A percentile compares a stretch with the other conserved stretches of the same genome.
phyloP scores from a whole-genome alignment of 2,113 vertebrate species.

The Phalacrocorax pelagicus region DNA sequence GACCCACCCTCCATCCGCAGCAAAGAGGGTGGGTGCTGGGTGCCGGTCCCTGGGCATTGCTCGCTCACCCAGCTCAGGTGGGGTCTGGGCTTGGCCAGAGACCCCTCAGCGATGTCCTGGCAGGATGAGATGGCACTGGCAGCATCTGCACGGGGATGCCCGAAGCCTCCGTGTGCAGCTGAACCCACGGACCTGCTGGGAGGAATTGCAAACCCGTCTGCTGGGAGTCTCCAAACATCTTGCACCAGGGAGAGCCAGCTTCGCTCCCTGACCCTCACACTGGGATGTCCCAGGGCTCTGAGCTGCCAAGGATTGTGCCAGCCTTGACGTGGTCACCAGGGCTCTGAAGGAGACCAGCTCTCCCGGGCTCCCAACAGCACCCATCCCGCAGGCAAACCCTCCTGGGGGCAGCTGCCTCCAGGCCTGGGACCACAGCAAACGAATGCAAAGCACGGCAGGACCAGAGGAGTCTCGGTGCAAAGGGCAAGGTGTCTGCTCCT shows the following conservation, averaged over 20 bases:
- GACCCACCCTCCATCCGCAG: background rate
- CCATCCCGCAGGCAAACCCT: background rate
- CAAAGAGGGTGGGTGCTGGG: background rate
- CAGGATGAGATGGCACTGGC: background rate
- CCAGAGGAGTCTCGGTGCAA: too few species aligned
- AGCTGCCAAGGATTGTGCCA: background rate
- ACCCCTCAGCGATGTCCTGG: background rate
- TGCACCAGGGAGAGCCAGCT: rapidly evolving
- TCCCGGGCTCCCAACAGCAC: background rate
- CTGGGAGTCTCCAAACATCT: background rate
- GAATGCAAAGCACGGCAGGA: rapidly evolving
- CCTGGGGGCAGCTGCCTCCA: rapidly evolving
- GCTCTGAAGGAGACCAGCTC: background rate
- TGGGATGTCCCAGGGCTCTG: background rate
- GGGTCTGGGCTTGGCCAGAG: background rate
- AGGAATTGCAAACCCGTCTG: background rate
- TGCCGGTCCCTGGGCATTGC: background rate
- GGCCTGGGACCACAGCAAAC: background rate
- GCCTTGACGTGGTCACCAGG: background rate
- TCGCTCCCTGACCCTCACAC: background rate
- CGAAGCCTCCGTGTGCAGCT: background rate
- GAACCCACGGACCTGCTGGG: background rate
- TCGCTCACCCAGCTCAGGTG: background rate
- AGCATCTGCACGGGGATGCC: background rate
- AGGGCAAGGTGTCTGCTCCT: background rate